Conservation (phyloP, 2,113 vertebrate species). For the Saiga tatarica region DNA sequence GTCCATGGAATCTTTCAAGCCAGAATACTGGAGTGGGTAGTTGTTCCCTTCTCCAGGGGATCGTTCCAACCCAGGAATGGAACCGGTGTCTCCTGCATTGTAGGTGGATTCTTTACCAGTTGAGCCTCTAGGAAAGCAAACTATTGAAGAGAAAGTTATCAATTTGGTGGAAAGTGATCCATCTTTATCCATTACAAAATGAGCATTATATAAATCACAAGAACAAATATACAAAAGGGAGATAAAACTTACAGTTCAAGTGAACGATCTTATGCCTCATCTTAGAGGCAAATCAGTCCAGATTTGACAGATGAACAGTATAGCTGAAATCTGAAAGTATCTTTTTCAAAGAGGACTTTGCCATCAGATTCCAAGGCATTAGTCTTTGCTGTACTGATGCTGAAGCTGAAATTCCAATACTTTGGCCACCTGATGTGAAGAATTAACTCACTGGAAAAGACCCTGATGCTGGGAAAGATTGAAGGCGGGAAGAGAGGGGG, state of each 20-base stretch:
- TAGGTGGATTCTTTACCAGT: background rate
- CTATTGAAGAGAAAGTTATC: background rate
- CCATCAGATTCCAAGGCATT: background rate
- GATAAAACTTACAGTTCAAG: background rate
- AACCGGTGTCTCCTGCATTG: background rate
- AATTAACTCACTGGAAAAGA: background rate
- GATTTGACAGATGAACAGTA: background rate
- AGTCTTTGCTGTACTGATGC: background rate
- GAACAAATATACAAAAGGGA: background rate
- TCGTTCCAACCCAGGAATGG: background rate
- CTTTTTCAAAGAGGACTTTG: background rate
- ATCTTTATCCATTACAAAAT: background rate
- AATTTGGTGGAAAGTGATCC: background rate
- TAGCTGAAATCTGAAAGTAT: background rate
- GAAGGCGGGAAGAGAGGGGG: background rate
- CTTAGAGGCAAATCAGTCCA: background rate
- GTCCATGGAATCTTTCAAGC: background rate
- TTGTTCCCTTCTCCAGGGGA: background rate
- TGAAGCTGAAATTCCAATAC: background rate
- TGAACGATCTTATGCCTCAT: background rate
- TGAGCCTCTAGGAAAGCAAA: background rate
- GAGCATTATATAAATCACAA: background rate
- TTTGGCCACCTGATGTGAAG: background rate
- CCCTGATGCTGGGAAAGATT: background rate
- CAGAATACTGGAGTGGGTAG: background rate